Base-by-base conservation (phyloP, 2,797 vertebrate species). In the Lithobates sylvaticus region DNA sequence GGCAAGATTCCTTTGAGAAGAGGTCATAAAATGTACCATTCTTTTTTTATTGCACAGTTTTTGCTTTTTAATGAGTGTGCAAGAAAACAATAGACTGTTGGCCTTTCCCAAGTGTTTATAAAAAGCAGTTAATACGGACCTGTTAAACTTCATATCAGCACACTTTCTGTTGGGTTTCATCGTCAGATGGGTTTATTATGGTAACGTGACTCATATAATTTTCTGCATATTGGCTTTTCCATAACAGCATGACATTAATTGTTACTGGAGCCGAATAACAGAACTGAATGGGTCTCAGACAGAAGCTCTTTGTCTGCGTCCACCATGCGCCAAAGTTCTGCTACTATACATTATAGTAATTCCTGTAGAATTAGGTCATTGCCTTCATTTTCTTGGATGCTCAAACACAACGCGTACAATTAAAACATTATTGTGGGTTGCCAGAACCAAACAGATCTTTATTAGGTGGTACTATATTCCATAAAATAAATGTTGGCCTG, bases 391-490 rank as follows among this genome's bases (percentile, higher is more conserved):
- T 69, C 50, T 80, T 74, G 76, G 70, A 80, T 16, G 44, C 69
- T 36, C 42, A 68, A 54, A 69, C 73, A 54, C 77, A 80, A 75
- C 50, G 54, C 29, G 13, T 50, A 80, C 84, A 85, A 80, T 80
- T 85, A 80, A 69, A 85, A 75, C 64, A 80, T 85, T 85, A 79
- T 78, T 65, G 69, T 27, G 21, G 36, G 54, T n/a, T 79, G 32
- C 74, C 67, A 78, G 68, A 73, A 85, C 76, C 75, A 15, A 70
- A 78, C 64, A 58, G 82, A 61, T 77, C 65, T 84, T 84, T 84
- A 84, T 77, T 84, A 84, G 68, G 83, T 71, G 83, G 50, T 78
- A 72, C 68, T 61, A 78, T 84, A 78, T 84, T 72, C 83, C 67
- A 78, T 84, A 84, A 84, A 84, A 71, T 84, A 42, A 47, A 78